phyloP scores from a whole-genome alignment of 2,888 invertebrate species.

The Mechanitis mazaeus region DNA sequence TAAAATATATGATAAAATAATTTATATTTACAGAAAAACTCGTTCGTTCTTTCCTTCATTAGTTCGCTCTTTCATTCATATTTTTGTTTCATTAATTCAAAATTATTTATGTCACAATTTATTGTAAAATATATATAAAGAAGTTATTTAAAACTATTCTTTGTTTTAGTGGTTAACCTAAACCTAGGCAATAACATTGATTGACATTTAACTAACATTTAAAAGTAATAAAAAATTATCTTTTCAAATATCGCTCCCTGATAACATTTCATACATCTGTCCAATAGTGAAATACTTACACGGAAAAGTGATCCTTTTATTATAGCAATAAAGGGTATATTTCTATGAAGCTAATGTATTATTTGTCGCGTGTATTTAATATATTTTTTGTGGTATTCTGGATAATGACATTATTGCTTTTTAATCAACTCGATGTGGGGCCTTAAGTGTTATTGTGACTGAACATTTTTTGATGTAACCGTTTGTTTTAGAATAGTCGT shows the following conservation, averaged over 20 bases:
- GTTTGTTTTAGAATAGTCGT: neutral
- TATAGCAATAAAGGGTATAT: constrained; percentile 2
- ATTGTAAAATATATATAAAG: no score
- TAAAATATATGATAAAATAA: no score
- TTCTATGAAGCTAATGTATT: constrained; percentile 2
- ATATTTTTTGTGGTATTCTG: constrained; percentile 49
- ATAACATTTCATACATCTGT: constrained; percentile 22
- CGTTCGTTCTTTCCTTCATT: no score
- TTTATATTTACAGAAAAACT: no score
- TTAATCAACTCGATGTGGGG: constrained; percentile 64
- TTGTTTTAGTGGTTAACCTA: no score
- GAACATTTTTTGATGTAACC: constrained; percentile 27
- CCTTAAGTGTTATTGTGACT: constrained; percentile 38
- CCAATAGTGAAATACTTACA: neutral
- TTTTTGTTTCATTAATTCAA: no score
- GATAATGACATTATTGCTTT: constrained; percentile 65
- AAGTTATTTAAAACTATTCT: no score
- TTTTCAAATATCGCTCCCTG: constrained; percentile 5
- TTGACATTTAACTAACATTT: constrained; percentile 7
- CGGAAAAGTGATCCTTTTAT: neutral
- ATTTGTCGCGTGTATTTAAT: constrained; percentile 36
- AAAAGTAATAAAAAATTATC: constrained; percentile 2
- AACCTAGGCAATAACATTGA: neutral
- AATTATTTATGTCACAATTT: no score
- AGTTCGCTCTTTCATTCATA: no score